Evolutionary conservation across 2,888 invertebrate genomes (phyloP).

Genomic region (Pogonocherus hispidulus): DNA sequence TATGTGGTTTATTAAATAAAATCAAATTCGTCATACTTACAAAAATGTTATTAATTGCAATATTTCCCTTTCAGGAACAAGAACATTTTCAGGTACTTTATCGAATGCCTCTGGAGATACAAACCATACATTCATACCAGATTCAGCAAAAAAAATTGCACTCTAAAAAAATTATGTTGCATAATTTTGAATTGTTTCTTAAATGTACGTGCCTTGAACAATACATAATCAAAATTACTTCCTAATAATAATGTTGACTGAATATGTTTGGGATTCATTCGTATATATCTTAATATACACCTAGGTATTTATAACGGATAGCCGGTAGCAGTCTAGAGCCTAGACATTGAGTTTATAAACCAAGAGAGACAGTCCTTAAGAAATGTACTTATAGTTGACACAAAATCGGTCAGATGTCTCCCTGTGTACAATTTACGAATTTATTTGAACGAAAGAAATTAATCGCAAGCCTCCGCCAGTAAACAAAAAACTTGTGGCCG

Average conservation of each 20-base stretch:
- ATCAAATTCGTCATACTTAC: no score
- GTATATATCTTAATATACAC: conserved; percentile 3
- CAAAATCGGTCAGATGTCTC: no score
- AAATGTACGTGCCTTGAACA: conserved; percentile 47
- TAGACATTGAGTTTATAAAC: no score
- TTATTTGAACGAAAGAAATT: no score
- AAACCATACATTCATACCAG: conserved; percentile 62
- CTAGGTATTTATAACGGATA: background rate
- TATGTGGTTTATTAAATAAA: no score
- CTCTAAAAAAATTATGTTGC: conserved; percentile 51
- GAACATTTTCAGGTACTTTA: conserved; percentile 59
- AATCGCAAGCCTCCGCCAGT: no score
- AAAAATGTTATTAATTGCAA: conserved; percentile 64
- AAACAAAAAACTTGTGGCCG: no score
- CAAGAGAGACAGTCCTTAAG: no score
- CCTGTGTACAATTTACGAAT: no score
- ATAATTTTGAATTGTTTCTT: conserved; percentile 1
- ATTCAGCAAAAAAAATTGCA: conserved; percentile 62
- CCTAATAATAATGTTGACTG: conserved; percentile 38
- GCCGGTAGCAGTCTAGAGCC: no score
- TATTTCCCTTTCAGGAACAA: conserved; percentile 59
- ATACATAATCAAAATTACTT: conserved; percentile 38
- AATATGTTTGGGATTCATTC: conserved; percentile 38
- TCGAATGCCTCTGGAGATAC: conserved; percentile 61
- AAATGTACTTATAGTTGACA: no score